phyloP scores from a whole-genome alignment of 2,797 vertebrate genomes.

The Tokudaia muenninki region DNA sequence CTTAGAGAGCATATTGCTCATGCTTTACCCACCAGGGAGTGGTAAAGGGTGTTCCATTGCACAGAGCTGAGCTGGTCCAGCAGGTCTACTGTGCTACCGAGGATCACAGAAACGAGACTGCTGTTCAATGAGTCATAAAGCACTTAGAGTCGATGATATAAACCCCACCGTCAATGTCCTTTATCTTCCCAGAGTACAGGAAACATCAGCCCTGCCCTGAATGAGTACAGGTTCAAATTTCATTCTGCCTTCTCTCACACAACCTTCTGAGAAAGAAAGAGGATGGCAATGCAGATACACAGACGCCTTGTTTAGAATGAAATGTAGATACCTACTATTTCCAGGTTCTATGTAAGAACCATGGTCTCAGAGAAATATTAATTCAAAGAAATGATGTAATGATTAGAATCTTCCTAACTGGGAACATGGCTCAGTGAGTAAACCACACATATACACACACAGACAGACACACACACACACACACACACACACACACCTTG shows the following conservation, averaged over 20 bases:
- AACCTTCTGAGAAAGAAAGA: conserved; percentile 23
- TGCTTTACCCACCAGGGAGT: conserved; percentile 67
- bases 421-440: neutral
- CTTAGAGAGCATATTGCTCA: neutral
- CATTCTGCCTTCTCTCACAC: neutral
- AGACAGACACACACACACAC: too few relatives aligned
- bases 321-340: neutral
- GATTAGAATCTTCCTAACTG: neutral
- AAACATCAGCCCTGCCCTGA: neutral
- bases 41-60: conserved; percentile 49
- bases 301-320: neutral
- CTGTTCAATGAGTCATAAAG: conserved; percentile 3
- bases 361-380: neutral
- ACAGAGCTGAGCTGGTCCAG: neutral
- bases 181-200: neutral
- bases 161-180: neutral
- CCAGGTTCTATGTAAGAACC: neutral
- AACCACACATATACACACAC: neutral
- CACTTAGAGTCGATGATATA: neutral
- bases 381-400: conserved; percentile 36
- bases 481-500: too few relatives aligned
- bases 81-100: neutral
- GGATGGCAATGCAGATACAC: neutral
- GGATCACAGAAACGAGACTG: neutral
- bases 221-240: neutral